These are phyloP conservation scores for Stigmatopora argus DNA, from an alignment of 2,113 vertebrate genomes.

Conservation along the genomic window DNA sequence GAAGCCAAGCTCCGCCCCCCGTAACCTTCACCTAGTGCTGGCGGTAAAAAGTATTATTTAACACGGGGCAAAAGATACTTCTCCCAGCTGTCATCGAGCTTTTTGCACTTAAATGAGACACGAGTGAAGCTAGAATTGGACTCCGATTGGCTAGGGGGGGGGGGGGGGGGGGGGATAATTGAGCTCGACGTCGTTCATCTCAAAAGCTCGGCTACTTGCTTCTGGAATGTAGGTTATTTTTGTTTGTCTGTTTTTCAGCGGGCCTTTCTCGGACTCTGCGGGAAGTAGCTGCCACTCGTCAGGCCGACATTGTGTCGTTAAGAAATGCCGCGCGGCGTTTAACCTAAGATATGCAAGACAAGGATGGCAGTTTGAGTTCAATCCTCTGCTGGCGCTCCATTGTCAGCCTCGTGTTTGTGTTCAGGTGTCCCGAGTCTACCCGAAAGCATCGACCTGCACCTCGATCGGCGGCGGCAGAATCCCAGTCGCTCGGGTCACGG, in stretches of 20 bases:
- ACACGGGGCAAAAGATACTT: too few relatives aligned
- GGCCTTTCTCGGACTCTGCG: neutral
- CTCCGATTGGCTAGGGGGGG: too few relatives aligned
- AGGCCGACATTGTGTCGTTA: neutral
- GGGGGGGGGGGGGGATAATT: too few relatives aligned
- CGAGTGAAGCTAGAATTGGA: too few relatives aligned
- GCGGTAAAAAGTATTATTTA: too few relatives aligned
- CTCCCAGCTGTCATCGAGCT: too few relatives aligned
- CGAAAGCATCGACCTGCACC: constrained; percentile 88
- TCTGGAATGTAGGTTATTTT: neutral
- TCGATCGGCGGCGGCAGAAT: constrained; percentile 83
- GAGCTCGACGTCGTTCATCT: neutral
- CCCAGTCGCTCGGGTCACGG: constrained; percentile 78
- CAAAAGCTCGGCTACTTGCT: neutral
- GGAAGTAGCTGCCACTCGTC: neutral
- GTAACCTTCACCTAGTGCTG: too few relatives aligned
- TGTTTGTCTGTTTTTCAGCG: neutral
- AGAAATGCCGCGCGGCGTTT: neutral
- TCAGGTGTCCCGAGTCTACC: constrained; percentile 91
- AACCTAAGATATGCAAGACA: neutral
- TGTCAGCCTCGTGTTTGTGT: neutral
- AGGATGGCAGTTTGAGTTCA: neutral
- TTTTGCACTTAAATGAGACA: too few relatives aligned
- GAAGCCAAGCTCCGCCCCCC: too few relatives aligned
- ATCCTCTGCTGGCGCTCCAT: neutral